These are phyloP conservation scores for Colostygia pectinataria DNA, from an alignment of 2,888 invertebrate species.

Conservation along the genomic window DNA sequence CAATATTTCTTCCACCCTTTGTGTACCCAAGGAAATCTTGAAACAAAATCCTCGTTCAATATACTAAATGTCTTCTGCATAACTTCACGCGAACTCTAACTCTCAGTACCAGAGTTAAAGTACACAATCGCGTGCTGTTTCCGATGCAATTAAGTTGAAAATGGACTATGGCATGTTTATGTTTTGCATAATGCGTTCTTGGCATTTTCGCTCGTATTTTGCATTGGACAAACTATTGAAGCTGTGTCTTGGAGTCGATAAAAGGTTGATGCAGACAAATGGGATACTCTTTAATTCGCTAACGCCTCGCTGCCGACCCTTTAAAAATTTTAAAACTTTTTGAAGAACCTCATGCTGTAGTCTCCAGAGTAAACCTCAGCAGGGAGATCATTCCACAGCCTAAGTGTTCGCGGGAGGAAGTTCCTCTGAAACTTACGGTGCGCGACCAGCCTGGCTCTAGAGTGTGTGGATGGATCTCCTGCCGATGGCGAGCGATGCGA, in stretches of 20 bases:
- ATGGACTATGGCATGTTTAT: slow-evolving; percentile 17
- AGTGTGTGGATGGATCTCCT: too few species aligned
- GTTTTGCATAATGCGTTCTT: slow-evolving; percentile 27
- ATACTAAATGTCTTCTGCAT: slow-evolving; percentile 37
- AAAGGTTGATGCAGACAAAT: too few species aligned
- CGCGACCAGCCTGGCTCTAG: too few species aligned
- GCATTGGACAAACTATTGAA: slow-evolving; percentile 13
- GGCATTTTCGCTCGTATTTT: slow-evolving; percentile 21
- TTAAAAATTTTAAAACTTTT: too few species aligned
- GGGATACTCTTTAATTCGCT: too few species aligned
- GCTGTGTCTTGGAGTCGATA: slow-evolving; percentile 7
- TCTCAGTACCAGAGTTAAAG: slow-evolving; percentile 17
- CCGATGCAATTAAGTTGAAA: slow-evolving; percentile 22
- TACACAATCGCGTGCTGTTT: slow-evolving; percentile 12
- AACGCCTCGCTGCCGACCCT: too few species aligned
- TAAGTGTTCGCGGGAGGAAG: too few species aligned
- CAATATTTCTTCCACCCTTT: slow-evolving; percentile 59
- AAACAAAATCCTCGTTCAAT: slow-evolving; percentile 48
- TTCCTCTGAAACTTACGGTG: too few species aligned
- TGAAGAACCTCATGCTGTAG: too few species aligned
- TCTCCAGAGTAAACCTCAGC: too few species aligned
- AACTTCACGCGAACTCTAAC: slow-evolving; percentile 32
- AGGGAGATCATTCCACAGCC: too few species aligned
- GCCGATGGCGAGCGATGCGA: too few species aligned
- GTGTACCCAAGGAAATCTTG: slow-evolving; percentile 49